phyloP scores from a whole-genome alignment of 1,140 invertebrate species.

The Bombyx mori region ASM3026992v2 NC_085107.1:5443501-5444000 shows the following conservation, averaged over 20 bases:
- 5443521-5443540: too few species aligned
- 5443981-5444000: slow-evolving; percentile 18
- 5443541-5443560: too few species aligned
- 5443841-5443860: slow-evolving; percentile 28
- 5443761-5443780: neutral
- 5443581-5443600: too few species aligned
- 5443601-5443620: too few species aligned
- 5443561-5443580: too few species aligned
- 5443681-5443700: too few species aligned
- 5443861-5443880: slow-evolving; percentile 52
- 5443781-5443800: slow-evolving; percentile 5
- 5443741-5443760: neutral
- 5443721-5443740: too few species aligned
- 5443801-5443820: slow-evolving; percentile 11
- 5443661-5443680: too few species aligned
- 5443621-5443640: too few species aligned
- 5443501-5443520: too few species aligned
- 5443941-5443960: slow-evolving; percentile 32
- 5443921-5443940: slow-evolving; percentile 25
- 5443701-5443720: too few species aligned
- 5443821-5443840: slow-evolving; percentile 37
- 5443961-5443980: slow-evolving; percentile 22
- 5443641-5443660: too few species aligned
- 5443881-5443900: slow-evolving; percentile 41
- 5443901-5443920: slow-evolving; percentile 13